Conservation (phyloP, 2,797 vertebrate species). For the Sus cebifrons region DNA sequence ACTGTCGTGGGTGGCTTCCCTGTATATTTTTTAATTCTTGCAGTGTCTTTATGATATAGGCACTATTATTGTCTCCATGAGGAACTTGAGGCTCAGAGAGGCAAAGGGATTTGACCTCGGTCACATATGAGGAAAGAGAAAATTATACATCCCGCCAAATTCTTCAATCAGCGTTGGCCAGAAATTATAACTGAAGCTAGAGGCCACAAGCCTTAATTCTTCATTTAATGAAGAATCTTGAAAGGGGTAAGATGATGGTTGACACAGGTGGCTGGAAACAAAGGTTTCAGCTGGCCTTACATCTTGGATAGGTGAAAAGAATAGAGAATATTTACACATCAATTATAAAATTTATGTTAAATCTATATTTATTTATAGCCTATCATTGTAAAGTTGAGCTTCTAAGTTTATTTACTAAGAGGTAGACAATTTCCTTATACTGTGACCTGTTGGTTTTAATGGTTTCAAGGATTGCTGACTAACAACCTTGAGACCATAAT, state of each 20-base stretch:
- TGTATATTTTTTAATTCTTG: background rate
- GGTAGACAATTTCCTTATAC: background rate
- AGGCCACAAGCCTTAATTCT: background rate
- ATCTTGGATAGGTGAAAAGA: background rate
- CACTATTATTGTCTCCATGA: conserved; percentile 17
- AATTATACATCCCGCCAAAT: conserved; percentile 41
- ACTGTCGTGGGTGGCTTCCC: background rate
- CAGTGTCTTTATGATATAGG: background rate
- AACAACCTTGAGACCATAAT: background rate
- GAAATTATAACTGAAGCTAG: conserved; percentile 60
- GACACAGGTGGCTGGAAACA: background rate
- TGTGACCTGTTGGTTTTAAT: background rate
- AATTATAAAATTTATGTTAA: conserved; percentile 22
- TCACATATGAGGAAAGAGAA: conserved; percentile 62
- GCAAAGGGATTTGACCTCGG: background rate
- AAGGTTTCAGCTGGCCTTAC: background rate
- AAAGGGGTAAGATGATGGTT: background rate
- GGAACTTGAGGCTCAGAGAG: conserved; percentile 28
- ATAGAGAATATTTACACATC: background rate
- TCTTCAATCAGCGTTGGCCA: conserved; percentile 14
- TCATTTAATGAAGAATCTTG: conserved; percentile 26
- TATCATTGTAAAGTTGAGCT: conserved; percentile 27
- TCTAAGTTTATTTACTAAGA: conserved; percentile 27
- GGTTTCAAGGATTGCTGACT: background rate
- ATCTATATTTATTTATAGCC: conserved; percentile 11